Evolutionary conservation across 2,113 vertebrate species (phyloP), one percentile per base, ranked within the genome.

Genomic region (Chinchilla lanigera): DNA sequence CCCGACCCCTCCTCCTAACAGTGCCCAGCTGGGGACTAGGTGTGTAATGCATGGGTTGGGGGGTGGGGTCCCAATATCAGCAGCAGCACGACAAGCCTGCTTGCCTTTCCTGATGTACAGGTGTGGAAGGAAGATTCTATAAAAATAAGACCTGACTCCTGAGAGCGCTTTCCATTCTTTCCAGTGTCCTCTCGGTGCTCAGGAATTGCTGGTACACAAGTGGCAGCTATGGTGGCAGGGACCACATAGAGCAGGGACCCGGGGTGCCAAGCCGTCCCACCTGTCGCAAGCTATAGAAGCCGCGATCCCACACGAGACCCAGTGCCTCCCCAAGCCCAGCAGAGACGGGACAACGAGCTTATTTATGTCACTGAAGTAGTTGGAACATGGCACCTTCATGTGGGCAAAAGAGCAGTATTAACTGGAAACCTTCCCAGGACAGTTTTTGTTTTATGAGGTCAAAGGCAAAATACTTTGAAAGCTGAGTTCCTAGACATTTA

Each of bases 401-500:
- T 56, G n/a, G 86, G 17, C 30, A 28, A 65, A 91, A 63, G 67
- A 67, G 16, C 47, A 54, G 90, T 83, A 60, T 16, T 69, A n/a
- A 91, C 26, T 50, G 54, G 33, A 26, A 93, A 88, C 9, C 30
- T 65, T n/a, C 1, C 5, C 22, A 35, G 20, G 16, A 35, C 7
- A 47, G 41, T 61, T 93, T 63, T 87, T 92, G 38, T 56, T 84
- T 94, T 56, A 52, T 47, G 30, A 80, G 33, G 20, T 93, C 41
- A 78, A 78, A 14, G 13, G 71, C 33, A 90, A 93, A 90, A 84
- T 77, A 77, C 41, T 84, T 95, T 41, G 56, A 85, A 93, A 80
- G 41, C 30, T 92, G 84, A 89, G 35, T 69, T 86, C 10, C 38
- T 63, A 75, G 93, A 81, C 24, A 92, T 58, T 85, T 86, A 54